Evolutionary conservation across 2,888 invertebrate species (phyloP), one percentile per base, ranked within the genome.

Genomic region (Melinaea menophilus): DNA sequence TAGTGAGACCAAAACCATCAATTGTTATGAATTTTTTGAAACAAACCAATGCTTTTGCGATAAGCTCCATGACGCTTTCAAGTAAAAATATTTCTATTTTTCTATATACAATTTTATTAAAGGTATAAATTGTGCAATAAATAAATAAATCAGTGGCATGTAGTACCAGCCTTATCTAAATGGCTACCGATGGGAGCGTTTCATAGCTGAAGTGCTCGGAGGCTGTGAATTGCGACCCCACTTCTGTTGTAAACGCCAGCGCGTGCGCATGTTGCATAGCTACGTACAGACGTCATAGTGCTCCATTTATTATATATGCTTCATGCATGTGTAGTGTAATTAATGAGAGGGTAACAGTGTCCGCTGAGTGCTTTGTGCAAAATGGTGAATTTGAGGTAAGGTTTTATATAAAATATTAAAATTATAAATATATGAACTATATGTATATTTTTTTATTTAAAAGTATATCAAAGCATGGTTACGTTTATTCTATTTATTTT

Each of bases 311-410:
- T 62, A 55, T 55, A 45, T 59, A 62, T 45, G 11, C 46, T 63
- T 59, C 55, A 61, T 54, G 57, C 47, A 63, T 71, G 72, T 74
- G 72, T 62, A 71, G 75, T 77, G 77, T 72, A 63, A 67, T 70
- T 74, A 69, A 77, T 76, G 73, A 75, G 66, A 74, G 66, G 61
- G 68, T 68, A 62, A 59, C 66, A 72, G 71, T 73, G 80, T 72
- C 68, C 66, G 71, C 67, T 68, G 64, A 73, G 77, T 78, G 76
- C 69, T 68, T 67, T 68, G 75, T 84, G 81, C 79, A 90, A 86
- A 85, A 90, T 90, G 90, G 79, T 84, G 74, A 85, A 75, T 80
- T 68, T 81, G 73, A 88, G 86, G 90, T 90, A 80, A 88, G 86
- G 22, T 22, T 22, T 22, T 22, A 22, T 22, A 22, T 22, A 22